Evolutionary conservation across 2,797 vertebrate genomes (phyloP).

Genomic region (Streptopelia turtur): DNA sequence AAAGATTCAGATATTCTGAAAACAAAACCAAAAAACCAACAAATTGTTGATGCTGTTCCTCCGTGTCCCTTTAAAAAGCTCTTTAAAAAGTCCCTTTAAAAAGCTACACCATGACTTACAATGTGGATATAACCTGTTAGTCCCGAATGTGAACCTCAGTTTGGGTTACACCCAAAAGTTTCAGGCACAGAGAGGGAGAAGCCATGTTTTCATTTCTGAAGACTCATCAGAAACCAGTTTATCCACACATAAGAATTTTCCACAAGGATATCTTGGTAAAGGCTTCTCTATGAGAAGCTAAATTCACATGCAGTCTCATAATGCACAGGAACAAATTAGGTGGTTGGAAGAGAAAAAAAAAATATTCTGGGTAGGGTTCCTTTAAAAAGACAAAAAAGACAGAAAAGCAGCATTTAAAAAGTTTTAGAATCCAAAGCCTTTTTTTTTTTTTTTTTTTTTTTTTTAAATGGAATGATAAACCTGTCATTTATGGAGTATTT

Average conservation of each 20-base stretch:
- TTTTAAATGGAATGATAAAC: slow-evolving; percentile 10
- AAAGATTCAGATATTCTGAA: background rate
- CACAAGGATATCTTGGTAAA: background rate
- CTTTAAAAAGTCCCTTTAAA: background rate
- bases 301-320: background rate
- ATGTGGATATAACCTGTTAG: background rate
- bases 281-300: background rate
- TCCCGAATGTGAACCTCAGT: background rate
- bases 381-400: background rate
- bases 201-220: slow-evolving; percentile 9
- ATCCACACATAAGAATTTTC: background rate
- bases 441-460: background rate
- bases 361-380: background rate
- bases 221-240: background rate
- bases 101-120: background rate
- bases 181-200: background rate
- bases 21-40: background rate
- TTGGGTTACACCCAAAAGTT: background rate
- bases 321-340: slow-evolving; percentile 31
- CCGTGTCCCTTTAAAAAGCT: background rate
- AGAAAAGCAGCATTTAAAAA: slow-evolving; percentile 19
- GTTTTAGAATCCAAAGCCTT: background rate
- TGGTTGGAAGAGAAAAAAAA: background rate
- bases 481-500: slow-evolving; percentile 44
- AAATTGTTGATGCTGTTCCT: background rate